Evolutionary conservation across 2,888 invertebrate species (phyloP).

Genomic region (Sminthurinus aureus): DNA sequence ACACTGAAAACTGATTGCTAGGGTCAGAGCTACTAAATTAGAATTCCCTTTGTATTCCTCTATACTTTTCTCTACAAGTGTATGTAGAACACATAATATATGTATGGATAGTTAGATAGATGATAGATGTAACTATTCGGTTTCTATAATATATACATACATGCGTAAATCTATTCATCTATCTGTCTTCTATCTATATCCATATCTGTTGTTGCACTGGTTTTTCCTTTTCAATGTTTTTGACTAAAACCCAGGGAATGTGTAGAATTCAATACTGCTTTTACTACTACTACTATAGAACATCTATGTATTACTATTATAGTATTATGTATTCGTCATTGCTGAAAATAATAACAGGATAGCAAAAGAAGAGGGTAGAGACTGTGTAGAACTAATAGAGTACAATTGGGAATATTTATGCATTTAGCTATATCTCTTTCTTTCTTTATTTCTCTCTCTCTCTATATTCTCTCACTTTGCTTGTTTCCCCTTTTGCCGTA

Average conservation of each 20-base stretch:
- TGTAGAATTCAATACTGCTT: neutral
- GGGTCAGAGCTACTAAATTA: slow-evolving; percentile 31
- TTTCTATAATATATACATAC: neutral
- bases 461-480: too few relatives aligned
- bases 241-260: neutral
- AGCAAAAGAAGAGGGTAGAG: neutral
- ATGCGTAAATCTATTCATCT: neutral
- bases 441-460: neutral
- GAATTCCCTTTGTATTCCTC: slow-evolving; percentile 25
- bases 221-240: neutral
- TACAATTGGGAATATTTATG: slow-evolving; percentile 20
- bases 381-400: neutral
- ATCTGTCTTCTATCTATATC: neutral
- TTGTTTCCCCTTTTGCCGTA: slow-evolving; percentile 19
- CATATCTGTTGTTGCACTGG: neutral
- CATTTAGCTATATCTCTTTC: neutral
- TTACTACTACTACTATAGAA: too few relatives aligned
- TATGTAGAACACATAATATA: too few relatives aligned
- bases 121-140: too few relatives aligned
- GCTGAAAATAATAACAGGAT: neutral
- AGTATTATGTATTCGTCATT: too few relatives aligned
- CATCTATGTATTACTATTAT: too few relatives aligned
- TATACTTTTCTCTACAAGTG: too few relatives aligned
- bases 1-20: slow-evolving; percentile 33
- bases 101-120: too few relatives aligned